Conservation (phyloP, 2,113 vertebrate genomes). For the Spheniscus mendiculus region DNA sequence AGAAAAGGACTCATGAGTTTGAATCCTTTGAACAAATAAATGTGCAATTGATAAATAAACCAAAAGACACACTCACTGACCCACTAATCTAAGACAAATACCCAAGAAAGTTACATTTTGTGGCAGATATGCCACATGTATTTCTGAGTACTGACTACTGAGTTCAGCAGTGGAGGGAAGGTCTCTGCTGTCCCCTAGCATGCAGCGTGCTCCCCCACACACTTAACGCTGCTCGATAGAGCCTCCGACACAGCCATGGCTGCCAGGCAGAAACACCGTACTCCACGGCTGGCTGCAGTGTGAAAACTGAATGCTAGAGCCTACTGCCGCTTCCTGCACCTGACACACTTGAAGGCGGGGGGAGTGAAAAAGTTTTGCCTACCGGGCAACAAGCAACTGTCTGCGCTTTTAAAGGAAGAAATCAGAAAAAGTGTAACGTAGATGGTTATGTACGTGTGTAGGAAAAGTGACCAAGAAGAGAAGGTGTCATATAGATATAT, state of each 20-base stretch:
- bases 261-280: background rate
- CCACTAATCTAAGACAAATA: background rate
- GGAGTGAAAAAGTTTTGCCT: background rate
- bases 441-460: background rate
- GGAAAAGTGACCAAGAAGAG: background rate
- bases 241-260: fast-evolving
- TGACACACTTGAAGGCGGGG: background rate
- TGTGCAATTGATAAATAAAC: background rate
- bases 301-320: background rate
- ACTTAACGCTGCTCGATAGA: fast-evolving
- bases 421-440: background rate
- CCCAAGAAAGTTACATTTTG: background rate
- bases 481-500: background rate
- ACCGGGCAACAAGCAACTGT: background rate
- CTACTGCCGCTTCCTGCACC: background rate
- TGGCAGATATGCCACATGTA: background rate
- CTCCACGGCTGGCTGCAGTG: background rate
- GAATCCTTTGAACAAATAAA: background rate
- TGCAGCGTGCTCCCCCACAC: too few species aligned
- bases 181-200: background rate
- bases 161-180: background rate
- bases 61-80: background rate
- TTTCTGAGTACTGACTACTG: background rate
- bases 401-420: background rate
- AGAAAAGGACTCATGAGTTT: background rate